A percentile compares a stretch with the other conserved stretches of the same genome.
Conservation (phyloP, 1,140 invertebrate genomes). For the Rhagoletis zephyria region DNA sequence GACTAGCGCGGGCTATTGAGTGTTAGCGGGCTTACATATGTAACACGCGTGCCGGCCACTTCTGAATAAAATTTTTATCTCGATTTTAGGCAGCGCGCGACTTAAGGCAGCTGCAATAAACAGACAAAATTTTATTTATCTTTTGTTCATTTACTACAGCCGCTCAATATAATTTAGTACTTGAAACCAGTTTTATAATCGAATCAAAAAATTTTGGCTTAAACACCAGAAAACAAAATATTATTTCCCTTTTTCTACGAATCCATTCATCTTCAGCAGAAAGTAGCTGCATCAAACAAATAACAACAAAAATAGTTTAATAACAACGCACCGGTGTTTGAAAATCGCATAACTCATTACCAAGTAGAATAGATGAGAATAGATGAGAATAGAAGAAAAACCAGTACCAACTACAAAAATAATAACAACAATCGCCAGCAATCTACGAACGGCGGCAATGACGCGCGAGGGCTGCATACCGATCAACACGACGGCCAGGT, state of each 20-base stretch:
- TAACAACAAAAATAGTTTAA: slow-evolving; percentile 36
- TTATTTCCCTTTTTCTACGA: not conserved
- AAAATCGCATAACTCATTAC: slow-evolving; percentile 51
- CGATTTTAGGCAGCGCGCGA: not conserved
- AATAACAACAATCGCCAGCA: not conserved
- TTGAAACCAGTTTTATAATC: slow-evolving; percentile 5
- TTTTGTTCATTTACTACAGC: not conserved
- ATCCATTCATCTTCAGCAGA: not conserved
- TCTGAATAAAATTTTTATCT: not conserved
- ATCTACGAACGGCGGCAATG: not conserved
- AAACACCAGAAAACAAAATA: not conserved
- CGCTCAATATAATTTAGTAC: not conserved
- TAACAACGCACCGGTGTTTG: slow-evolving; percentile 33
- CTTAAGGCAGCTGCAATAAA: not conserved
- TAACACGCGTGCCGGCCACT: slow-evolving; percentile 28
- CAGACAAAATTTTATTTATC: not conserved
- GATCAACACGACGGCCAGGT: slow-evolving; percentile 24
- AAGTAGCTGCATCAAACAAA: slow-evolving; percentile 8
- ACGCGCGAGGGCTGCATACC: slow-evolving; percentile 14
- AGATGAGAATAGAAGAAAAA: not conserved
- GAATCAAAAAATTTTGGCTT: slow-evolving; percentile 3
- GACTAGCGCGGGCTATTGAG: not conserved
- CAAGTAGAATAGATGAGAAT: not conserved
- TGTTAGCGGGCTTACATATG: not conserved
- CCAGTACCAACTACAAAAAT: not conserved